Base-by-base conservation (phyloP, 2,797 vertebrate genomes). In the Decapterus maruadsi region DNA sequence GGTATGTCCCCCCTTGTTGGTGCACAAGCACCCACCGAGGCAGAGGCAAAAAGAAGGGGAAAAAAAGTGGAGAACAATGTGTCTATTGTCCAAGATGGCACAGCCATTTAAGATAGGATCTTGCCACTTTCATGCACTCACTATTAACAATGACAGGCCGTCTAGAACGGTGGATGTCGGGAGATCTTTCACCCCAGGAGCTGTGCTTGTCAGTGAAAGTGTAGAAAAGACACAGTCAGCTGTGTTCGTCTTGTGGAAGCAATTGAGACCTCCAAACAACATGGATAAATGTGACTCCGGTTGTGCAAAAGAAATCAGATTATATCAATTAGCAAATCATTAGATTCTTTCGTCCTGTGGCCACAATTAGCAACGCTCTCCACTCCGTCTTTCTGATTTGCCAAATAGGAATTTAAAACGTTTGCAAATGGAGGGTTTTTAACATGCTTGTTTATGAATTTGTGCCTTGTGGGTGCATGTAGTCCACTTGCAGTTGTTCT, bases 51-150 rank as follows among this genome's bases (percentile, higher is more conserved):
- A 58, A 78, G 78, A 78, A 77, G 68, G 75, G 62, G 77, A 83
- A 88, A 58, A 78, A 80, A 78, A 80, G 69, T 40, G 54, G 78
- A 85, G 87, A 93, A 94, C 90, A 95, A 92, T 93, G 85, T 54
- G 72, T 67, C 85, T 82, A 90, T 93, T 95, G 94, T 94, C 82
- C 79, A 31, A 75, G 89, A 91, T 91, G 89, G 83, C 83, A 81
- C 81, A 82, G 83, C 78, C 85, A 68, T 93, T 93, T 92, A 89
- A 91, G 84, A 93, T 89, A 79, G 86, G 73, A 87, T 91, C 87
- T 90, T 77, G 73, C 83, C 85, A 87, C 84, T 82, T 90, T 83
- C 77, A 79, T 71, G 77, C 84, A 63, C 81, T 83, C 85, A 46
- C 79, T 89, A 82, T 93, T 92, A 90, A 90, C 87, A 88, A 86